Evolutionary conservation across 2,113 vertebrate genomes (phyloP).

Genomic region (Sphaerodactylus townsendi): DNA sequence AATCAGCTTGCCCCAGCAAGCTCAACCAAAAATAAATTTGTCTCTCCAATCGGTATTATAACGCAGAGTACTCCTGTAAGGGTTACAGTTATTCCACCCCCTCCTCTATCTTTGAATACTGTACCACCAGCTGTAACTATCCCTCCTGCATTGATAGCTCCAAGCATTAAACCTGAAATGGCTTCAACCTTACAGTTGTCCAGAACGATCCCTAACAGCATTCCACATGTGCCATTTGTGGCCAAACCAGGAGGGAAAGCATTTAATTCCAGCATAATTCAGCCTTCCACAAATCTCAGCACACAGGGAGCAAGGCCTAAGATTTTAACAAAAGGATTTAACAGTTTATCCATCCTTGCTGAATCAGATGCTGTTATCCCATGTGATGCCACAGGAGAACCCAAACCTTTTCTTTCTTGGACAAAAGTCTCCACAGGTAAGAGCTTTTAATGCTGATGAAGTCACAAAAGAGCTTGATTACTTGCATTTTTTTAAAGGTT

Average conservation of each 20-base stretch:
- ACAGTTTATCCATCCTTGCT: constrained; percentile 74
- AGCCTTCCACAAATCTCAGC: constrained; percentile 53
- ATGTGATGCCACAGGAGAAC: constrained; percentile 84
- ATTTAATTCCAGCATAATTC: constrained; percentile 43
- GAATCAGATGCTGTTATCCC: constrained; percentile 81
- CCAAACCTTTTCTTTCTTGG: constrained; percentile 86
- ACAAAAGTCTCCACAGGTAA: constrained; percentile 89
- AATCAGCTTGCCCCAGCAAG: constrained; percentile 42
- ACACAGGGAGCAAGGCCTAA: constrained; percentile 71
- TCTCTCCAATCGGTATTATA: constrained; percentile 30
- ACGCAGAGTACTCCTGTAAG: constrained; percentile 20
- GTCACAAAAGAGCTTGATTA: neutral
- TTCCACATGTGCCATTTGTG: constrained; percentile 49
- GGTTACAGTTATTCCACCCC: constrained; percentile 25
- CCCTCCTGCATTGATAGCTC: constrained; percentile 21
- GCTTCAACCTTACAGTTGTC: constrained; percentile 41
- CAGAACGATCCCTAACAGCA: constrained; percentile 30
- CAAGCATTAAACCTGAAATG: constrained; percentile 6
- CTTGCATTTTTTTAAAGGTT: neutral
- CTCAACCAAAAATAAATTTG: constrained; percentile 27
- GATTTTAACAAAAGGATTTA: constrained; percentile 70
- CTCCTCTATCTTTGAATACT: neutral
- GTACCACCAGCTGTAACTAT: neutral
- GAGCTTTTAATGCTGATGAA: neutral
- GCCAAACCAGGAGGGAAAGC: constrained; percentile 43